These are phyloP conservation scores for Callosobruchus maculatus DNA, from an alignment of 2,888 invertebrate genomes.

Conservation along the genomic window DNA sequence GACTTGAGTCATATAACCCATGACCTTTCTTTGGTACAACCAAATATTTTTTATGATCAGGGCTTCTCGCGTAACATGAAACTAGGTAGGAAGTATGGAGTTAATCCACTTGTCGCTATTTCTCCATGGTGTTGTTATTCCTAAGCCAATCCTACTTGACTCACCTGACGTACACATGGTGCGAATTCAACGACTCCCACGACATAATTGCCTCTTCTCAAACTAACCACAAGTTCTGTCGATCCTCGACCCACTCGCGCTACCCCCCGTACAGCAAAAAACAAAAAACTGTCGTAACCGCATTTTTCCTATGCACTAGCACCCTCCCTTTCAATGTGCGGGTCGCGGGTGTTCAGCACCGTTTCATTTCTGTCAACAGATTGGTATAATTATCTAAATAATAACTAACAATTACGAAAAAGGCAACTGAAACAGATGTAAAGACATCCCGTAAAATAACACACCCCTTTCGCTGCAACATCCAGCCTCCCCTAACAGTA, in stretches of 20 bases:
- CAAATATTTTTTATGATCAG: too few species aligned
- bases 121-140: too few species aligned
- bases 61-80: too few species aligned
- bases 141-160: too few species aligned
- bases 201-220: conserved; percentile 59
- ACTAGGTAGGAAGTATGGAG: too few species aligned
- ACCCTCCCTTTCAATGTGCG: not conserved
- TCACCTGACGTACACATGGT: conserved; percentile 78
- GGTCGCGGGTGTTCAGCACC: not conserved
- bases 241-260: not conserved
- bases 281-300: not conserved
- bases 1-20: too few species aligned
- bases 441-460: conserved; percentile 2
- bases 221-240: conserved; percentile 1
- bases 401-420: not conserved
- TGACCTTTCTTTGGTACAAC: too few species aligned
- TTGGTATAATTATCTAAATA: not conserved
- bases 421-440: not conserved
- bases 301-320: not conserved
- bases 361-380: not conserved
- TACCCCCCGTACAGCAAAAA: not conserved
- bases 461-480: conserved; percentile 15
- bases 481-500: conserved; percentile 6
- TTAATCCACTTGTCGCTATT: too few species aligned
- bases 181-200: conserved; percentile 81